Evolutionary conservation across 2,888 invertebrate genomes (phyloP).

Genomic region (Lamellibrachia satsuma): DNA sequence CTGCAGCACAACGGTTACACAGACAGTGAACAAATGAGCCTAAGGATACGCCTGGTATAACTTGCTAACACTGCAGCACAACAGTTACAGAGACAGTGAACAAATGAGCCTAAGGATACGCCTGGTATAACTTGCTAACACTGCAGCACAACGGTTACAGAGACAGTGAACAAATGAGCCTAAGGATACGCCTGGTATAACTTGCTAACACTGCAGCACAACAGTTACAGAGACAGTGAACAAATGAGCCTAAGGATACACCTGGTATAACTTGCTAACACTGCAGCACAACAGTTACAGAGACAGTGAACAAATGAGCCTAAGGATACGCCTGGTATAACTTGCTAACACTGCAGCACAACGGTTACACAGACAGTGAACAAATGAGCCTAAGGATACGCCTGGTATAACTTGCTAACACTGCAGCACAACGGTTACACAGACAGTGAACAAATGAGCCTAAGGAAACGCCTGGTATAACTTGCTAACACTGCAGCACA

Average conservation of each 20-base stretch:
- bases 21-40: slow-evolving; percentile 27
- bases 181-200: background rate
- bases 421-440: background rate
- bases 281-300: background rate
- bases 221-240: slow-evolving; percentile 28
- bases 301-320: slow-evolving; percentile 28
- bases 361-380: slow-evolving; percentile 28
- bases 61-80: background rate
- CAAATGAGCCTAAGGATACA: background rate
- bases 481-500: background rate
- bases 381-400: background rate
- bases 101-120: background rate
- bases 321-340: background rate
- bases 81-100: slow-evolving; percentile 28
- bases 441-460: slow-evolving; percentile 27
- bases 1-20: background rate
- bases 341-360: background rate
- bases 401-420: background rate
- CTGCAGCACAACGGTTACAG: background rate
- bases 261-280: background rate
- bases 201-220: background rate
- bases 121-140: background rate
- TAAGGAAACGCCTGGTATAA: background rate
- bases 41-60: background rate
- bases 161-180: slow-evolving; percentile 28